Evolutionary conservation across 2,113 vertebrate species (phyloP), one percentile per base, ranked within the genome.

Genomic region (Alethe diademata): DNA sequence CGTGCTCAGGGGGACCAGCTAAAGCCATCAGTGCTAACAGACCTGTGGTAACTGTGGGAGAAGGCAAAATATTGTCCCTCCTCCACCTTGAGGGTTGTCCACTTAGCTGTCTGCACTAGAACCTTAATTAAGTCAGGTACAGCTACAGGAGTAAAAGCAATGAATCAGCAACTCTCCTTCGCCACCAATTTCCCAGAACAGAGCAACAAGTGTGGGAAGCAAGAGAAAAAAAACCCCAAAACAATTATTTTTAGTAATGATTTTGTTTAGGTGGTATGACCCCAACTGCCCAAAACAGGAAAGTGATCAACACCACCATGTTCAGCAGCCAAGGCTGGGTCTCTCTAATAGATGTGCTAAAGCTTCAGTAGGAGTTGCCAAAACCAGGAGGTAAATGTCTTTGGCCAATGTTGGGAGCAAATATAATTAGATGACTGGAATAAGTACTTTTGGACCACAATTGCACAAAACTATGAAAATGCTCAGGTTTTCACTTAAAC

Each of bases 111-210:
- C 65, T 71, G 25, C 33, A 7, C 40, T 19, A 58, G 48, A 62
- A 40, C 19, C 33, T 69, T 87, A 81, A 87, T 95, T 91, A 91
- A 91, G 56, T 40, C 86, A 92, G 87, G 62, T 90, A 76, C 35
- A 64, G 74, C 85, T 83, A 50, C 74, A 78, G 60, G 56, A 93
- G 15, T 23, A 78, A 93, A 95, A 56, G 5, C 64, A 86, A 11
- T 78, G 58, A 90, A 66, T 83, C 87, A 93, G 87, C 84, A 93
- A 26, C 22, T 35, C 42, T 45, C 33, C 19, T 42, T 23, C 0
- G 2, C 70, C 87, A 89, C 73, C 78, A 35, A 42, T 48, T 53
- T 53, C 60, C 10, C 69, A 79, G 66, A 60, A 69, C 31, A 31
- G 47, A 88, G 38, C 50, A 79, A 42, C 23, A 14, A 45, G 33